phyloP scores from a whole-genome alignment of 2,113 vertebrate species.

The Chinchilla lanigera region DNA sequence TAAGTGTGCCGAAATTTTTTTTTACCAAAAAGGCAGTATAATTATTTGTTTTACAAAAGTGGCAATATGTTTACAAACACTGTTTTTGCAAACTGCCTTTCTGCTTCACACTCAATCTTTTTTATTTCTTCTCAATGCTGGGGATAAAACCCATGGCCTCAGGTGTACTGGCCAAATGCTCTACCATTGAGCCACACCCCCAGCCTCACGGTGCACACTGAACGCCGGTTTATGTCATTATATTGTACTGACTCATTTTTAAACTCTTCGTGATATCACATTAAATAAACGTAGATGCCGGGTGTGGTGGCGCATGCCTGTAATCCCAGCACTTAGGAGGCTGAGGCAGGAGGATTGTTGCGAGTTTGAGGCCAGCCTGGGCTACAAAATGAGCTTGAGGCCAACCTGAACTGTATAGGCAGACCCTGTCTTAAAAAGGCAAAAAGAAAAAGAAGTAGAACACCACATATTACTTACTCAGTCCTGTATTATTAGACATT shows the following conservation, averaged over 20 bases:
- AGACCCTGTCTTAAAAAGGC: too few relatives aligned
- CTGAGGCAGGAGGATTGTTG: too few relatives aligned
- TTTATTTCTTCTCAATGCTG: background rate
- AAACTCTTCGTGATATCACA: background rate
- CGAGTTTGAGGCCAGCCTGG: too few relatives aligned
- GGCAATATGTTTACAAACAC: background rate
- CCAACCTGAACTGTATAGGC: too few relatives aligned
- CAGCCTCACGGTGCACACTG: background rate
- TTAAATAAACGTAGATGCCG: background rate
- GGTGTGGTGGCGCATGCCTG: too few relatives aligned
- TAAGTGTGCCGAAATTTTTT: background rate
- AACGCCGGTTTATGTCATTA: background rate
- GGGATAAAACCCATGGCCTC: background rate
- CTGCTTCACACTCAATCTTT: background rate
- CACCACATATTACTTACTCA: background rate
- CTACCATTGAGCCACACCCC: background rate
- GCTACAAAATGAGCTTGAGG: too few relatives aligned
- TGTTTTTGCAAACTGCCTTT: background rate
- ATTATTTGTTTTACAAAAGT: background rate
- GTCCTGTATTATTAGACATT: background rate
- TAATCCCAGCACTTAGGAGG: too few relatives aligned
- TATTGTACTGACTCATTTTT: background rate
- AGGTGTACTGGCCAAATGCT: background rate
- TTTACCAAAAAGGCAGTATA: background rate
- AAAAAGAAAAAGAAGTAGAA: background rate